Evolutionary conservation across 2,113 vertebrate species (phyloP), one percentile per base, ranked within the genome.

Genomic region (Nothocercus nigrocapillus): DNA sequence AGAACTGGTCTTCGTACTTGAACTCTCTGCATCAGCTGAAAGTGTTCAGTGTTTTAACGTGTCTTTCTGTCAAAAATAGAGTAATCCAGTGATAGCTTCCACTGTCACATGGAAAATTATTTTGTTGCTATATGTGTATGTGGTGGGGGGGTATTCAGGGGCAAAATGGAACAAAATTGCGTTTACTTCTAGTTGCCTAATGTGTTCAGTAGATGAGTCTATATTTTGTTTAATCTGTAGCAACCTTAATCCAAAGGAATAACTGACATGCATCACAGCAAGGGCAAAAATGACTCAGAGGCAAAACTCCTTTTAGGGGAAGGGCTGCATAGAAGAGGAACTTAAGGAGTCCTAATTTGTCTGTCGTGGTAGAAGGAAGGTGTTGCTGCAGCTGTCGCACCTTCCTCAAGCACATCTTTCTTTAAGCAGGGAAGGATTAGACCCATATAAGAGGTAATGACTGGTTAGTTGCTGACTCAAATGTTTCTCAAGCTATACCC

Each of bases 261-360:
- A 58, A 82, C 7, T 36, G 13, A 63, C 8, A 67, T 8, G 5
- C 15, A 36, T 32, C 42, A 45, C 21, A 84, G 44, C 4, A n/a
- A 82, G 58, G 62, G 66, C 84, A 96, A 81, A 82, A 79, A 12
- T 69, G 72, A 92, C 20, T 90, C 61, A 64, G 32, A 49, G 25
- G n/a, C 36, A 68, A 82, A 72, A 64, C 20, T 84, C 66, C 21
- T 27, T 88, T 88, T 93, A 75, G 78, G 68, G 79, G 80, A 95
- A 88, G 47, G 62, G 20, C 7, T n/a, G 59, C 10, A 19, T 28
- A 47, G 51, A 90, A 85, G 56, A 67, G 47, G 77, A 94, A 83
- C 24, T 88, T 72, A 3, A 45, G 30, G 9, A 6, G 22, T 36
- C 40, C 3, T 5, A 42, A 1, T 0, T 40, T 75, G 51, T 34